Evolutionary conservation across 2,113 vertebrate species (phyloP), one percentile per base, ranked within the genome.

Genomic region (Struthidea cinerea): DNA sequence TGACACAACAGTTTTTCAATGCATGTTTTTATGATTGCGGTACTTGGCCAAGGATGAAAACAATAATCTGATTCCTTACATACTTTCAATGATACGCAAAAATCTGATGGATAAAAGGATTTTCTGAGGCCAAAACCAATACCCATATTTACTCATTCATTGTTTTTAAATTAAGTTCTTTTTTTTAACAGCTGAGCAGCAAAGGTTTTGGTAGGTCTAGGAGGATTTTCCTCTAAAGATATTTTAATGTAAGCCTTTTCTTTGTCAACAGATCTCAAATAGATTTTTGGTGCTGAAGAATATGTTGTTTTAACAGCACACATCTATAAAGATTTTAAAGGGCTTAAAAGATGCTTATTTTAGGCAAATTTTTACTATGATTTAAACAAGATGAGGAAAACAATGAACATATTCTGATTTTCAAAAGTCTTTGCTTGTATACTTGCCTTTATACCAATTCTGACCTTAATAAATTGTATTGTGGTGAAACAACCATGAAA

Each of bases 91-190:
- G 84, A 94, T 95, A 95, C 80, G 78, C 93, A 91, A 24, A 93
- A 78, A 65, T 96, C 71, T 98, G 98, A 98, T 98, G 97, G 90
- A 94, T 98, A 96, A 96, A 98, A 98, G 98, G 98, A 98, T 98
- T 98, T 98, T 97, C 98, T 98, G 98, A 98, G 98, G 98, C 98
- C 98, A 98, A 81, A 95, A 61, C 24, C 57, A 50, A 77, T 65
- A 90, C 13, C 41, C 11, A 21, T 88, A 70, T 73, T 78, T 87
- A 68, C 6, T 59, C 9, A 15, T 28, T 73, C 6, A 28, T 73
- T 91, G 33, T n/a, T 63, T 87, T 63, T 39, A 32, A 61, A 69
- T 63, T 50, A n/a, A 69, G 19, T 27, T 69, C 23, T 32, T 18
- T 79, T 79, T 69, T 81, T 49, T 35, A 56, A 33, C 19, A 41